Percentiles rank a stretch among this genome's conserved stretches.
phyloP scores from a whole-genome alignment of 2,113 vertebrate genomes.

The Fulica atra region DNA sequence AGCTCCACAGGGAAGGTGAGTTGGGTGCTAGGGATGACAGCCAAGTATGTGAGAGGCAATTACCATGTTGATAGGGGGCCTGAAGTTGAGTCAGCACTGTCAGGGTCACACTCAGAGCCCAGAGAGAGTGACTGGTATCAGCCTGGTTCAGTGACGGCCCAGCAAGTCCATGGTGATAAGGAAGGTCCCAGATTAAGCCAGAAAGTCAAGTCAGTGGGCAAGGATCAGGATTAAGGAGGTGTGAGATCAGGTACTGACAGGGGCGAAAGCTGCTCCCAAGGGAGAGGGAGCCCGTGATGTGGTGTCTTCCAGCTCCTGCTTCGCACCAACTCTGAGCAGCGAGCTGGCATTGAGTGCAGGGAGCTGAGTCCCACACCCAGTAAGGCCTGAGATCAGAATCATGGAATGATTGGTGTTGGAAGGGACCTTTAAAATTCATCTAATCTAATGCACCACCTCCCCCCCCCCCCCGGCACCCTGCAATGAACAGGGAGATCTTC shows the following conservation, averaged over 20 bases:
- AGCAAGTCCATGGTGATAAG: neutral
- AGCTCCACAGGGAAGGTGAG: neutral
- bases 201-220: neutral
- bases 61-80: rapidly evolving
- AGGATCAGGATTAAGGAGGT: neutral
- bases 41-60: neutral
- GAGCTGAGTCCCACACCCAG: neutral
- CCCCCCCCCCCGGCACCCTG: too few relatives aligned
- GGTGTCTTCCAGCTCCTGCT: neutral
- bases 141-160: neutral
- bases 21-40: neutral
- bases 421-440: too few relatives aligned
- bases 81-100: neutral
- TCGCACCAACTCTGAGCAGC: neutral
- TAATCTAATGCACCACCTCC: too few relatives aligned
- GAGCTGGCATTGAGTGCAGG: neutral
- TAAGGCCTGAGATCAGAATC: neutral
- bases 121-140: neutral
- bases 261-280: neutral
- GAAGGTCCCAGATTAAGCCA: neutral
- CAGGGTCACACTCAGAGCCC: neutral
- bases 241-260: neutral
- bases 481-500: too few relatives aligned
- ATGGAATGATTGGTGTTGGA: too few relatives aligned
- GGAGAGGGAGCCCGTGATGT: neutral